Percentiles rank a stretch among this genome's conserved stretches.
Evolutionary conservation across 2,113 vertebrate species (phyloP).

Genomic region (Sinocyclocheilus rhinocerous): DNA sequence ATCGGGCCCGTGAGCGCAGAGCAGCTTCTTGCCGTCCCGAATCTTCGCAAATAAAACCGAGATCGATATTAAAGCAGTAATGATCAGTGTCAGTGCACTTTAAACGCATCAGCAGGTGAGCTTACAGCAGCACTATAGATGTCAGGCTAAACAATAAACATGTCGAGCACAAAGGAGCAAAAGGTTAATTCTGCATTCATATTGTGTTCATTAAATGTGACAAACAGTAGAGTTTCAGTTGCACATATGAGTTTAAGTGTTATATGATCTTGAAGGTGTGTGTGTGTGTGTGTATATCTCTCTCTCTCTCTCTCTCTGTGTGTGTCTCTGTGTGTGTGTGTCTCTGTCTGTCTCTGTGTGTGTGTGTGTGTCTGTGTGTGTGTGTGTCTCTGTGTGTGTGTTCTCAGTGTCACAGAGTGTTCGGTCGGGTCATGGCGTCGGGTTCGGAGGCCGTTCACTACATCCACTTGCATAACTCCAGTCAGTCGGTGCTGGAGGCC

Average conservation of each 20-base stretch:
- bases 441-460: conserved; percentile 89
- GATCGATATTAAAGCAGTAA: neutral
- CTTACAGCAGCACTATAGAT: neutral
- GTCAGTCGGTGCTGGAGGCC: conserved; percentile 88
- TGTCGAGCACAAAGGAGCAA: neutral
- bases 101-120: conserved; percentile 21
- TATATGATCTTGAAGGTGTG: neutral
- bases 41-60: neutral
- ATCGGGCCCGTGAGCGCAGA: conserved; percentile 2
- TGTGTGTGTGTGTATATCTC: neutral
- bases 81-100: neutral
- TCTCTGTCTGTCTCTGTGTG: no score
- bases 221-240: conserved; percentile 28
- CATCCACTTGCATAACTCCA: conserved; percentile 95
- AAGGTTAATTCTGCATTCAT: neutral
- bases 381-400: no score
- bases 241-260: neutral
- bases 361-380: no score
- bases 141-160: neutral
- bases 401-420: no score
- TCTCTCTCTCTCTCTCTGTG: no score
- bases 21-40: neutral
- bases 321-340: no score
- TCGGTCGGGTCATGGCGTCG: conserved; percentile 68
- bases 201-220: neutral